Evolutionary conservation across 2,888 invertebrate genomes (phyloP).

Genomic region (Limnephilus rhombicus): DNA sequence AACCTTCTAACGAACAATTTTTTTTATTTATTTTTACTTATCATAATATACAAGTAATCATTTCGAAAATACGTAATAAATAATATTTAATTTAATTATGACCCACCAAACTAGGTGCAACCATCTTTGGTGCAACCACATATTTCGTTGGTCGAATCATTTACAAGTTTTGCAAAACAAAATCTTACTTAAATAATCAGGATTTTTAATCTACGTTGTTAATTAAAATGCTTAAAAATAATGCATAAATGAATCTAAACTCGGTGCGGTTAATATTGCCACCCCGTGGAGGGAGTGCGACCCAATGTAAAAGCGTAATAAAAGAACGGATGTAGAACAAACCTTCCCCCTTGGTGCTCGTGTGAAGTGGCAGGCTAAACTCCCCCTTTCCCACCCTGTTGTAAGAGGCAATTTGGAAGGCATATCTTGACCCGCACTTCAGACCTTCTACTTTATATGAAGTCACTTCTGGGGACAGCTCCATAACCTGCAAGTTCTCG

Average conservation of each 20-base stretch:
- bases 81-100: too few species aligned
- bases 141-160: too few species aligned
- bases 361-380: conserved; percentile 81
- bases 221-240: not conserved
- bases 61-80: too few species aligned
- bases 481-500: conserved; percentile 81
- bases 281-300: not conserved
- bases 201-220: not conserved
- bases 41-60: too few species aligned
- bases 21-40: too few species aligned
- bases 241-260: not conserved
- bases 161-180: too few species aligned
- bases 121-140: too few species aligned
- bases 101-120: too few species aligned
- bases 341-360: conserved; percentile 86
- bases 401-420: conserved; percentile 83
- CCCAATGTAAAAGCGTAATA: not conserved
- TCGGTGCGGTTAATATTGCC: not conserved
- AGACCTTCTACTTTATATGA: conserved; percentile 82
- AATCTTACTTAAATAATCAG: too few species aligned
- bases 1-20: too few species aligned
- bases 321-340: conserved; percentile 62
- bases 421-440: conserved; percentile 85
- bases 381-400: conserved; percentile 85
- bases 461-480: conserved; percentile 81